Conservation (phyloP, 1,140 invertebrate species). For the Babylonia areolata region DNA sequence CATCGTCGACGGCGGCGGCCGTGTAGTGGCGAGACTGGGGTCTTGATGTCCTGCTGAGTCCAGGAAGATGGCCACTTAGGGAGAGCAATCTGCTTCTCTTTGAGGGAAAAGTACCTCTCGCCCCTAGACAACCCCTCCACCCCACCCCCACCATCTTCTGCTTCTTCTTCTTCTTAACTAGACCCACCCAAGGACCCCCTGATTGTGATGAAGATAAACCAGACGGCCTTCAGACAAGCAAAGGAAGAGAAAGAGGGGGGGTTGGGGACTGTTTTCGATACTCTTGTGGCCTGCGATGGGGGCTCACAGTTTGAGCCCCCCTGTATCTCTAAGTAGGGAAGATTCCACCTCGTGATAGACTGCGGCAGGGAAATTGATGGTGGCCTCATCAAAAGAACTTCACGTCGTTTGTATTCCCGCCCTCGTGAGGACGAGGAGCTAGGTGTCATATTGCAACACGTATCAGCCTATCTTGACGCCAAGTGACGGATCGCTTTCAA, state of each 20-base stretch:
- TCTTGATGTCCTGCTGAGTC: neutral
- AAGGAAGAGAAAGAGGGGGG: too few species aligned
- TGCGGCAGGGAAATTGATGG: neutral
- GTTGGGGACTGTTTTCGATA: neutral
- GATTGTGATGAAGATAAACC: neutral
- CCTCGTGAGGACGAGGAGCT: neutral
- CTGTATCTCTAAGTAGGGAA: neutral
- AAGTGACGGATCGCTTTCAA: neutral
- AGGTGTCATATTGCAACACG: slow-evolving; percentile 6
- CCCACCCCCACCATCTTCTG: neutral
- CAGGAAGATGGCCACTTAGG: neutral
- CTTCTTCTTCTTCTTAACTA: neutral
- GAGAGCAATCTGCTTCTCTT: neutral
- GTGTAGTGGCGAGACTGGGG: neutral
- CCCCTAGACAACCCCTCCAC: neutral
- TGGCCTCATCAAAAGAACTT: neutral
- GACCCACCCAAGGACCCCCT: neutral
- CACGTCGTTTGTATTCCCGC: neutral
- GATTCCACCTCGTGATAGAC: neutral
- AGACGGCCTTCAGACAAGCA: neutral
- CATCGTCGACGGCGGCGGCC: too few species aligned
- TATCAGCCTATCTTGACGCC: neutral
- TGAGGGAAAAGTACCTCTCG: neutral
- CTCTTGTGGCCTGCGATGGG: neutral
- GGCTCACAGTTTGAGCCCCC: neutral